Evolutionary conservation across 2,888 invertebrate species (phyloP).

Genomic region (Drosophila neotestacea): DNA sequence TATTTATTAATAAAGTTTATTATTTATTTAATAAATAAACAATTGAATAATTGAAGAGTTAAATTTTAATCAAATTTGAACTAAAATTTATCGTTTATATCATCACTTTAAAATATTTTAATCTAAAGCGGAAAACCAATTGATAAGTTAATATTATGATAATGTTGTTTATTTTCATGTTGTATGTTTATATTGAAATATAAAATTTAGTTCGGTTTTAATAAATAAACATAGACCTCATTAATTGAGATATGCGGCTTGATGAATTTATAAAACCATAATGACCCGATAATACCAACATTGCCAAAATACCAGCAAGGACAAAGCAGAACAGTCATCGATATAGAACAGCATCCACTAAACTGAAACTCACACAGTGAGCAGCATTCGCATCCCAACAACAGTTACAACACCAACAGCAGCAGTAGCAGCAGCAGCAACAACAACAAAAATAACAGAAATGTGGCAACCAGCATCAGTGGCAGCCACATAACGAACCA

Average conservation of each 20-base stretch:
- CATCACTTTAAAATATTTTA: too few species aligned
- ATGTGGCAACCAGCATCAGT: conserved; percentile 21
- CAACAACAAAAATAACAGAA: conserved; percentile 3
- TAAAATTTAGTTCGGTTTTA: background rate
- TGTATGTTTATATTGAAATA: too few species aligned
- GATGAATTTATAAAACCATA: conserved; percentile 48
- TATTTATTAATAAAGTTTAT: too few species aligned
- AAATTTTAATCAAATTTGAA: too few species aligned
- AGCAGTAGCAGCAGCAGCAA: conserved; percentile 14
- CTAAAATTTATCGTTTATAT: too few species aligned
- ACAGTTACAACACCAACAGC: conserved; percentile 25
- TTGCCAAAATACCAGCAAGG: conserved; percentile 33
- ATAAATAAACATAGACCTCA: background rate
- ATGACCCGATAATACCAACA: conserved; percentile 31
- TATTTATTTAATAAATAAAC: too few species aligned
- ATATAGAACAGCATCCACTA: conserved; percentile 36
- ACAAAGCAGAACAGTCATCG: conserved; percentile 36
- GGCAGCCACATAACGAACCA: conserved; percentile 71
- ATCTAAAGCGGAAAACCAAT: too few species aligned
- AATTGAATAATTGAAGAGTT: too few species aligned
- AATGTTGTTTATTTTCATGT: too few species aligned
- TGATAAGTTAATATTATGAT: too few species aligned
- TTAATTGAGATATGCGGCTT: conserved; percentile 20
- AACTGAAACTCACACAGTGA: conserved; percentile 26
- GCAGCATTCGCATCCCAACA: conserved; percentile 43